phyloP scores from a whole-genome alignment of 2,888 invertebrate species.

The Sipha maydis region DNA sequence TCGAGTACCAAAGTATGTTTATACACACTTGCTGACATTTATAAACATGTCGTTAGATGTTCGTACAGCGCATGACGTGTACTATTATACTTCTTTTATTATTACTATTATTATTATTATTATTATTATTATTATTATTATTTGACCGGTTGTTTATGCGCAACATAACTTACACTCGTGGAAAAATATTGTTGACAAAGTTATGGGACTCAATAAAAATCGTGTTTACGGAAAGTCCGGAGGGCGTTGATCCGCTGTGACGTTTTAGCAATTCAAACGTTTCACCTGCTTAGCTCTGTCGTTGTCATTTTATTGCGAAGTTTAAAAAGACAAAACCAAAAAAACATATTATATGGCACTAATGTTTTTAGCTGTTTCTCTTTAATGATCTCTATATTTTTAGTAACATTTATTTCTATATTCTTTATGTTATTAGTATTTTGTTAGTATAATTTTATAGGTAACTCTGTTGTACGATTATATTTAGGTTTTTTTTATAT shows the following conservation, averaged over 20 bases:
- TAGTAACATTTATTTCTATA: too few relatives aligned
- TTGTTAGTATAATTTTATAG: too few relatives aligned
- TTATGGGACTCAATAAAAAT: constrained; percentile 15
- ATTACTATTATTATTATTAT: neutral
- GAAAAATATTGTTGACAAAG: constrained; percentile 6
- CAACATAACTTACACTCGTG: constrained; percentile 3
- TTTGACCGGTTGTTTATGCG: neutral
- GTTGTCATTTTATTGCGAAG: neutral
- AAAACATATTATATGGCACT: neutral
- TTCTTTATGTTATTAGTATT: too few relatives aligned
- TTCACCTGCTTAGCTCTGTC: neutral
- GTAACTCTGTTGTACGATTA: too few relatives aligned
- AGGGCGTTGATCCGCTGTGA: neutral
- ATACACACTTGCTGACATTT: neutral
- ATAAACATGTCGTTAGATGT: neutral
- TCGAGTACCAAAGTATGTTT: neutral
- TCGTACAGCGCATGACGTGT: neutral
- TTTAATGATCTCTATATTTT: neutral
- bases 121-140: neutral
- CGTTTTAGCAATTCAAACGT: constrained; percentile 20
- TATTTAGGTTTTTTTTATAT: too few relatives aligned
- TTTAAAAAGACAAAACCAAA: neutral
- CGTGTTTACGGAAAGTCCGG: neutral
- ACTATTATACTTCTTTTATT: neutral
- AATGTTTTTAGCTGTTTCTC: neutral